These are phyloP conservation scores for Lathamus discolor DNA, from an alignment of 2,113 vertebrate species.

Conservation along the genomic window DNA sequence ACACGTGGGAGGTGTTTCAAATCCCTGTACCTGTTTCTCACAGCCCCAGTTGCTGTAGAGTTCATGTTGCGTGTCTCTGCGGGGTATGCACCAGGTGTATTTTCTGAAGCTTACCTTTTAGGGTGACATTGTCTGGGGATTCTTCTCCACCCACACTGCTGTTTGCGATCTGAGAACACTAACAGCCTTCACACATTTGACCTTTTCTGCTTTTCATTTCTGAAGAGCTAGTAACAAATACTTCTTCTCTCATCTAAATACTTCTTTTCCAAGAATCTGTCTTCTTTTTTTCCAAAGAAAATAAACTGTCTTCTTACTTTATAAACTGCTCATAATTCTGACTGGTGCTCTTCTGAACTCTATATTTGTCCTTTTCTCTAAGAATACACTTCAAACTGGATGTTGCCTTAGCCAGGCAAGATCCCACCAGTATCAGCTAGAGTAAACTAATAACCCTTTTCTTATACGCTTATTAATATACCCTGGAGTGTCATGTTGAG, in stretches of 20 bases:
- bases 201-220: not conserved
- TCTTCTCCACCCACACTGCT: not conserved
- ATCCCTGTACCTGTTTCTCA: not conserved
- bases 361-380: not conserved
- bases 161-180: not conserved
- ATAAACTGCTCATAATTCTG: not conserved
- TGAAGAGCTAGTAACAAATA: not conserved
- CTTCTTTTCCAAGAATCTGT: constrained; percentile 17
- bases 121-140: not conserved
- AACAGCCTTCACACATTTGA: not conserved
- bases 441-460: not conserved
- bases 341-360: not conserved
- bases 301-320: not conserved
- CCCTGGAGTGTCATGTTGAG: not conserved
- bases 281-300: constrained; percentile 10
- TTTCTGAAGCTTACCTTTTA: not conserved
- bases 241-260: not conserved
- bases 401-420: not conserved
- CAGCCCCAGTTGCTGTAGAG: not conserved
- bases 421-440: not conserved
- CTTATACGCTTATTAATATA: not conserved
- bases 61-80: not conserved
- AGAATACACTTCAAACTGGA: not conserved
- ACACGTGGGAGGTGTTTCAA: not conserved
- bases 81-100: not conserved